Evolutionary conservation across 2,888 invertebrate species (phyloP).

Genomic region (Eupithecia subfuscata): DNA sequence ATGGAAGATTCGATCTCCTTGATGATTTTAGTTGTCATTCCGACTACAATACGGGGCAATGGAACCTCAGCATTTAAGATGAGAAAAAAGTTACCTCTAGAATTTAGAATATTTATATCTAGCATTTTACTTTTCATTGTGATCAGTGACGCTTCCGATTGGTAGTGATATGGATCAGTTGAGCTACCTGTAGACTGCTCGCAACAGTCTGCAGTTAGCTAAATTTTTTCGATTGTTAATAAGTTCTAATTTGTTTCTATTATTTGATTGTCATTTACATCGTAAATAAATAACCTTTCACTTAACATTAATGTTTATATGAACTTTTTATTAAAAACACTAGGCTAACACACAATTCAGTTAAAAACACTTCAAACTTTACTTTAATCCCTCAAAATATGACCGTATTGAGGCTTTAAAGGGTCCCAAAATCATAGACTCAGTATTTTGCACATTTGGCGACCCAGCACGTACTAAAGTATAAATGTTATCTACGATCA

Average conservation of each 20-base stretch:
- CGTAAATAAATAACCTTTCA: too few species aligned
- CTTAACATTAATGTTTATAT: background rate
- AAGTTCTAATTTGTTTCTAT: too few species aligned
- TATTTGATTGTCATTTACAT: too few species aligned
- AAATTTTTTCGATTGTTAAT: too few species aligned
- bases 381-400: conserved; percentile 9
- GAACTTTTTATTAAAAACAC: background rate
- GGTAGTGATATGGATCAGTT: too few species aligned
- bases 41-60: background rate
- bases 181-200: too few species aligned
- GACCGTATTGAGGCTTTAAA: conserved; percentile 1
- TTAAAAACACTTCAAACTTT: conserved; percentile 9
- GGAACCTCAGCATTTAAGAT: background rate
- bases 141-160: too few species aligned
- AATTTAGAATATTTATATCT: too few species aligned
- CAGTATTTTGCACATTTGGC: conserved; percentile 41
- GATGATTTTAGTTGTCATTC: background rate
- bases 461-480: conserved; percentile 33
- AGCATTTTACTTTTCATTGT: background rate
- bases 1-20: background rate
- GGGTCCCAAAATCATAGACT: conserved; percentile 14
- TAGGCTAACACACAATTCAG: background rate
- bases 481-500: conserved; percentile 1
- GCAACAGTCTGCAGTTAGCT: too few species aligned
- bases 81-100: background rate